These are phyloP conservation scores for Drosophila neotestacea DNA, from an alignment of 2,888 invertebrate genomes.

Conservation along the genomic window DNA sequence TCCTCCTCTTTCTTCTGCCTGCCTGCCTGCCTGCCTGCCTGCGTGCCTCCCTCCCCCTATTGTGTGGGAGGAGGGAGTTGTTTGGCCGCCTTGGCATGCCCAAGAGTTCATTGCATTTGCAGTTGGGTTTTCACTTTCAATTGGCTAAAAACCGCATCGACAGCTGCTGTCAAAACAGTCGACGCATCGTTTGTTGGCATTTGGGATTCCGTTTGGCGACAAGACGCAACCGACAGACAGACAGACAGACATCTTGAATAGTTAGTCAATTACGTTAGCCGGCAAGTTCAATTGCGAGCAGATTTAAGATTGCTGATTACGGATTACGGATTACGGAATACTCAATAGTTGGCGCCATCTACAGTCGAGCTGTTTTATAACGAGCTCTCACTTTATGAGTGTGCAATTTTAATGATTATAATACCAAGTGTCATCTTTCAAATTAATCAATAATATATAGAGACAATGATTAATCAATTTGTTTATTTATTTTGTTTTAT, in stretches of 20 bases:
- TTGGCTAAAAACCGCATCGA: conserved; percentile 62
- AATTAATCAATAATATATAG: no score
- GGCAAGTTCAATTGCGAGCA: conserved; percentile 42
- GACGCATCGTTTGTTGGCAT: conserved; percentile 15
- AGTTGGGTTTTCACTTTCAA: conserved; percentile 73
- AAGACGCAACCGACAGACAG: no score
- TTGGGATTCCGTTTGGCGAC: conserved; percentile 13
- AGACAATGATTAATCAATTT: no score
- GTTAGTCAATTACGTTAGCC: conserved; percentile 31
- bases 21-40: no score
- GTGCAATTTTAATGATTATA: no score
- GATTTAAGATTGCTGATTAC: conserved; percentile 5
- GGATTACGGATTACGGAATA: conserved; percentile 5
- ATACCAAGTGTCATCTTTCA: no score
- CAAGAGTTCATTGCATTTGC: conserved; percentile 74
- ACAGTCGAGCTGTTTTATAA: no score
- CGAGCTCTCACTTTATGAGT: no score
- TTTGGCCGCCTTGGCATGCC: conserved; percentile 55
- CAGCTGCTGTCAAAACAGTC: conserved; percentile 27
- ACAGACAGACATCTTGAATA: neutral
- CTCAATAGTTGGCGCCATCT: neutral
- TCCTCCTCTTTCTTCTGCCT: neutral
- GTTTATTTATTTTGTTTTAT: no score
- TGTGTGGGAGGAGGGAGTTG: conserved; percentile 42
- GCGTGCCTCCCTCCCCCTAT: neutral